phyloP scores from a whole-genome alignment of 2,888 invertebrate genomes.

The Globia sparganii region DNA sequence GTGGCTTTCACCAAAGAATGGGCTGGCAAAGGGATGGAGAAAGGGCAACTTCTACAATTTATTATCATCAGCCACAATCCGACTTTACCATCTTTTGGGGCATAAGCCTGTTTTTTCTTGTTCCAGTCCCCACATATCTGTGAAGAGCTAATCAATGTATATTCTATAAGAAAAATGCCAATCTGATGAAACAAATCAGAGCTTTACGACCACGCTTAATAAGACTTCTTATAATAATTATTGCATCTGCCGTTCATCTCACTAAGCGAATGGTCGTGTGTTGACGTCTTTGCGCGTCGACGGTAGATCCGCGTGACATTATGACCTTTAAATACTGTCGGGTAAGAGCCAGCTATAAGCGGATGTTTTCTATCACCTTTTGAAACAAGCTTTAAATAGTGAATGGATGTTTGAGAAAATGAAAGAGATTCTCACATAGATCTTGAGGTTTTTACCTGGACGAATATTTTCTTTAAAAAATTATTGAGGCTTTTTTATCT shows the following conservation, averaged over 20 bases:
- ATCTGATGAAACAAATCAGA: background rate
- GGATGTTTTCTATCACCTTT: constrained; percentile 13
- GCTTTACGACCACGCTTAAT: background rate
- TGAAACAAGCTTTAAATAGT: constrained; percentile 1
- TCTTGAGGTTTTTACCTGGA: background rate
- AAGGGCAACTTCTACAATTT: background rate
- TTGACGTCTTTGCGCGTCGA: background rate
- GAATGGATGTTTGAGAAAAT: constrained; percentile 8
- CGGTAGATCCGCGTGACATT: constrained; percentile 36
- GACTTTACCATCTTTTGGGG: background rate
- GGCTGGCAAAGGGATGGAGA: background rate
- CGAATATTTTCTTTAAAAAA: background rate
- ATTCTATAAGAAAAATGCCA: background rate
- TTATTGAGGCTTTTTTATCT: no score
- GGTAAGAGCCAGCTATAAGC: background rate
- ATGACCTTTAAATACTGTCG: constrained; percentile 30
- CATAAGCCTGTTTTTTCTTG: background rate
- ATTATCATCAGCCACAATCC: background rate
- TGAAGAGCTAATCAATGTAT: background rate
- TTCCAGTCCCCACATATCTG: background rate
- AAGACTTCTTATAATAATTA: background rate
- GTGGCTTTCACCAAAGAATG: background rate
- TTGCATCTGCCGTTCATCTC: background rate
- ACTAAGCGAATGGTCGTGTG: constrained; percentile 26
- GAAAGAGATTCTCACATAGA: background rate